Base-by-base conservation (phyloP, 2,888 invertebrate genomes). In the Cephonodes hylas region DNA sequence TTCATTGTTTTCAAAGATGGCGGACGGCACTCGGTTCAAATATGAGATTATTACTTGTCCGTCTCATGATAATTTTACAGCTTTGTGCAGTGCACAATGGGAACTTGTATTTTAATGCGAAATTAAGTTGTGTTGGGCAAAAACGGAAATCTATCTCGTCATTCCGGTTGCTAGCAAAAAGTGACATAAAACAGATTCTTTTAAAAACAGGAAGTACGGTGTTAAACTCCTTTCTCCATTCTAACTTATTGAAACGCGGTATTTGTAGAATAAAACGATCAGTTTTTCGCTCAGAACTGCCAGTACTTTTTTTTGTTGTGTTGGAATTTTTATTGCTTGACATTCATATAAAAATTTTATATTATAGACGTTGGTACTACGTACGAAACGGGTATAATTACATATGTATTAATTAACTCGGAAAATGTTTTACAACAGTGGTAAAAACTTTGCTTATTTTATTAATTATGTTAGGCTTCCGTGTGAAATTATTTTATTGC, bases 1-100 rank as follows among this genome's bases (percentile, higher is more conserved):
- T 81, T 88, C 88, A 91, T 92, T 92, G 91, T 91, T 89, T 87
- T 88, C 87, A 88, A 91, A 91, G 87, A 92, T 91, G 91, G 91
- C 90, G 86, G 86, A 79, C 77, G 78, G 78, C 83, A 75, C 81
- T 63, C 77, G 77, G 80, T 75, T 85, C 85, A 86, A 88, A 89
- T 89, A 86, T 84, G 83, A 86, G 86, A 86, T 89, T 89, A 89
- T 86, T 88, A 84, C 83, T 86, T 80, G 79, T 81, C 79, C 78
- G 80, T 78, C 79, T 86, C 88, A 88, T 89, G 85, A 86, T 88
- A 89, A 88, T 88, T 87, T 88, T 85, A 86, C 83, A 81, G 48
- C 46, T 60, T 38, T 23, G 38, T 38, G 8, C 38, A 38, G 8
- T 76, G 78, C 77, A 84, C 83, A 85, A 86, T 83, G 80, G 81